A percentile compares a stretch with the other conserved stretches of the same genome.
phyloP scores from a whole-genome alignment of 2,113 vertebrate species.

The Gymnarchus niloticus region DNA sequence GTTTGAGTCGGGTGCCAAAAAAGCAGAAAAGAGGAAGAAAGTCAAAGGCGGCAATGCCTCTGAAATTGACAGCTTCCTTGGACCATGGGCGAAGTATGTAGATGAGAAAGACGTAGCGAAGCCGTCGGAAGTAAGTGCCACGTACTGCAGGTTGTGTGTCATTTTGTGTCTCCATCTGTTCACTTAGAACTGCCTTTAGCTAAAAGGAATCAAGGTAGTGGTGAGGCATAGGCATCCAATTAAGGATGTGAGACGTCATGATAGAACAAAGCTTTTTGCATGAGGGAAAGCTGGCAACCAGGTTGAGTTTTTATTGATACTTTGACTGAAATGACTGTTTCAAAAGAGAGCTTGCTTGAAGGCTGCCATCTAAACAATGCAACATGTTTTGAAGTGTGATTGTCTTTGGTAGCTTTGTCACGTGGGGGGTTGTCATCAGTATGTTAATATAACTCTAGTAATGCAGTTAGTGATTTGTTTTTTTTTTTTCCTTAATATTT shows the following conservation, averaged over 20 bases:
- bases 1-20: conserved; percentile 85
- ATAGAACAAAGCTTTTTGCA: neutral
- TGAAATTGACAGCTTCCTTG: conserved; percentile 88
- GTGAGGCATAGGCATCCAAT: neutral
- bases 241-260: neutral
- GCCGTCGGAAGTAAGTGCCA: conserved; percentile 79
- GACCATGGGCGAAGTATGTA: conserved; percentile 93
- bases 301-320: neutral
- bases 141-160: neutral
- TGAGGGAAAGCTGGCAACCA: neutral
- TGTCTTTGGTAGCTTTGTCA: neutral
- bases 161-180: neutral
- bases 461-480: neutral
- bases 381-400: neutral
- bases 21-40: conserved; percentile 87
- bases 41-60: conserved; percentile 89
- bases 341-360: neutral
- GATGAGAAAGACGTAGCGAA: conserved; percentile 93
- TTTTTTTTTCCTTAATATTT: neutral
- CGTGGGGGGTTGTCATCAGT: neutral
- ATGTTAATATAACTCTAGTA: neutral
- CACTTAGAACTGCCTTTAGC: neutral
- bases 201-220: neutral
- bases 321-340: neutral
- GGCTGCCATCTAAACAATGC: neutral